Base-by-base conservation (phyloP, 2,797 vertebrate species). In the Chelidonichthys spinosus region DNA sequence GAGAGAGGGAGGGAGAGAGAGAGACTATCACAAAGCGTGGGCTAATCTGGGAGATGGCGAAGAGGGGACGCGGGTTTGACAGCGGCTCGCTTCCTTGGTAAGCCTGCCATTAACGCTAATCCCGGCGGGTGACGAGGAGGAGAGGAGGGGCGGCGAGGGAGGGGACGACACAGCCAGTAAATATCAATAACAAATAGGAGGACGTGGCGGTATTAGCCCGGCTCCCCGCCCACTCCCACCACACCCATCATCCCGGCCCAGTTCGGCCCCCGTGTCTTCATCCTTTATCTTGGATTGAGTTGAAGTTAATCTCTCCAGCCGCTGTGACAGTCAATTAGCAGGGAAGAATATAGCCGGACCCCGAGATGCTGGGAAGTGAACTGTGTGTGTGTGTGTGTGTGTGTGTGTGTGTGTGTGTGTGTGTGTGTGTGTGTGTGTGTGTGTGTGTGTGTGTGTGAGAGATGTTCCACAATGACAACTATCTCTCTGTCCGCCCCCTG, bases 121-220 rank as follows among this genome's bases (percentile, higher is more conserved):
- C 94, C 92, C 59, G 52, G 52, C 36, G 89, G 82, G 90, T 90
- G 83, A 87, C 47, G 76, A 79, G 83, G 74, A 76, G 72, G 72
- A 84, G 82, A 82, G 80, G 81, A 84, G 84, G 35, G 60, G 76
- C 40, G 7, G 44, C 73, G 75, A 7, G 18, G 52, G 65, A 67
- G 66, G 79, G 79, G 76, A 88, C 88, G 77, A 82, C 91, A 86
- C 87, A 77, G 85, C 76, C 90, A 84, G 93, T 95, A 95, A 95
- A 95, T 94, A 95, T 94, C 94, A 95, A 95, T 94, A 95, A 95
- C 89, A 95, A 95, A 94, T 94, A 93, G 84, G 82, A 90, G 83
- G 25, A 90, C 74, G 86, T 88, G 90, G 74, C 50, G 81, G 85
- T 76, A 89, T 91, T 89, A 87, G 79, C 71, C 58, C 71, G 25